A percentile compares a stretch with the other conserved stretches of the same genome.
Evolutionary conservation across 2,113 vertebrate species (phyloP).

Genomic region (Anas platyrhynchos): DNA sequence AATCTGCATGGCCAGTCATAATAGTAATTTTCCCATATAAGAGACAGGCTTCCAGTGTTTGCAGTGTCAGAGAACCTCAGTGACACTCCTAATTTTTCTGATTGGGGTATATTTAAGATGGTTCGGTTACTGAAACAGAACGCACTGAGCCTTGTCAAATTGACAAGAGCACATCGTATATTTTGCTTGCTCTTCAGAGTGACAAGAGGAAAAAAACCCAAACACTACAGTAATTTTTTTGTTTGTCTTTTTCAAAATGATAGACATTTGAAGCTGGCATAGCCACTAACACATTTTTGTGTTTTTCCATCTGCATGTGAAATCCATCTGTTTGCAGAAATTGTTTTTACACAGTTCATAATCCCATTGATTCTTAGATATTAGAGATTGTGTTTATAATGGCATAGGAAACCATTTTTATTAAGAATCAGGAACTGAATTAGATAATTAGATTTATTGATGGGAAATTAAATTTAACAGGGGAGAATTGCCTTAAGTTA

Average conservation of each 20-base stretch:
- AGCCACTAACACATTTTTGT: background rate
- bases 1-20: rapidly evolving
- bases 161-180: background rate
- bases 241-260: background rate
- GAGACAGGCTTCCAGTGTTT: background rate
- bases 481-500: background rate
- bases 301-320: slow-evolving; percentile 2
- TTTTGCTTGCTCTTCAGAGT: background rate
- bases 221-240: background rate
- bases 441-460: slow-evolving; percentile 52
- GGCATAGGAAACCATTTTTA: background rate
- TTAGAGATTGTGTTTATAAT: background rate
- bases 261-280: background rate
- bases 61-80: background rate
- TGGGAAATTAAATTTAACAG: slow-evolving; percentile 47
- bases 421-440: slow-evolving; percentile 49
- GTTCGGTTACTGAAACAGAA: background rate
- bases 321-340: slow-evolving; percentile 17
- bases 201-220: background rate
- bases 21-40: background rate
- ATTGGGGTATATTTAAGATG: background rate
- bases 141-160: background rate
- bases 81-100: background rate
- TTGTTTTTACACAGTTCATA: background rate
- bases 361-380: background rate